Evolutionary conservation across 2,113 vertebrate genomes (phyloP).

Genomic region (Callipepla californica): DNA sequence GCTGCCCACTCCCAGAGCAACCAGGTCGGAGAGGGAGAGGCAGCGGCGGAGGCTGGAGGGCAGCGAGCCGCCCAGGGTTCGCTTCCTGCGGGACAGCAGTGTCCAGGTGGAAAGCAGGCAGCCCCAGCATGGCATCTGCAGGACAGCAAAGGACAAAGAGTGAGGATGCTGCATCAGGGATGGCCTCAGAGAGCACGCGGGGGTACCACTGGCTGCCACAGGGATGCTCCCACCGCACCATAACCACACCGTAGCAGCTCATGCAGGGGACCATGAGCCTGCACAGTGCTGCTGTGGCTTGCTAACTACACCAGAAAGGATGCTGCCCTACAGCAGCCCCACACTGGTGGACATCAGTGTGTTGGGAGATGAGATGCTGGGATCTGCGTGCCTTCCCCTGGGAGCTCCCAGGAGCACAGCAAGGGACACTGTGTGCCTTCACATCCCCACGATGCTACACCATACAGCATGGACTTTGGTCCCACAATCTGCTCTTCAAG

Average conservation of each 20-base stretch:
- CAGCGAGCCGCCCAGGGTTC: slow-evolving; percentile 45
- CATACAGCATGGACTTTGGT: not conserved
- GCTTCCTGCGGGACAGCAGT: slow-evolving; percentile 81
- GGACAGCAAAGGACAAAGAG: not conserved
- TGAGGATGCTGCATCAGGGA: not conserved
- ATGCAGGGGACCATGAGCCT: not conserved
- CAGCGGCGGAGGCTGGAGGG: slow-evolving; percentile 82
- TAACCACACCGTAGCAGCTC: not conserved
- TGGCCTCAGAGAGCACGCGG: not conserved
- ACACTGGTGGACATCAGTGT: not conserved
- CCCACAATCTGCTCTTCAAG: not conserved
- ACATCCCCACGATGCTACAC: not conserved
- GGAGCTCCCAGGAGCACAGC: not conserved
- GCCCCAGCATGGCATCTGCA: slow-evolving; percentile 48
- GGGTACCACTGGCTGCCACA: not conserved
- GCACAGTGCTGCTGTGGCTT: not conserved
- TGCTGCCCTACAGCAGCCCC: not conserved
- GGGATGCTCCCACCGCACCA: not conserved
- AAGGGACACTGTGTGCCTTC: not conserved
- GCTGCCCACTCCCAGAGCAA: slow-evolving; percentile 88
- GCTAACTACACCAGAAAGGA: rapidly evolving
- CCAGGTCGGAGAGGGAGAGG: slow-evolving; percentile 83
- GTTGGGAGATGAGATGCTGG: not conserved
- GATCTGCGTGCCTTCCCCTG: not conserved
- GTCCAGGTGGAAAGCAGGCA: slow-evolving; percentile 46